These are phyloP conservation scores for Coccyzus lansbergi DNA, from an alignment of 2,797 vertebrate species.

Conservation along the genomic window DNA sequence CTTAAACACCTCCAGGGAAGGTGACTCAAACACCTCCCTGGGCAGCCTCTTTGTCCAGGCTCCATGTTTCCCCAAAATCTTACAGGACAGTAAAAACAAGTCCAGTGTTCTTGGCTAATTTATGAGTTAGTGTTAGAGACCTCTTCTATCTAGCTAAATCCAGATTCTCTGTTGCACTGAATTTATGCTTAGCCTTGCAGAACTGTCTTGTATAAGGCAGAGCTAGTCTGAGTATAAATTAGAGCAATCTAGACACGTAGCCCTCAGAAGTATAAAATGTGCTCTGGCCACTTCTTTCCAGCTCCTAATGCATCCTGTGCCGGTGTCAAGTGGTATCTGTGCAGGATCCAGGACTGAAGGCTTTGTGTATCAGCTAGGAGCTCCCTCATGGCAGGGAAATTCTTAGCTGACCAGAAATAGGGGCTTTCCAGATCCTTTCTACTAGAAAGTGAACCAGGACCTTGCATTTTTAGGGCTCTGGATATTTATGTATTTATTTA, in stretches of 20 bases:
- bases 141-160: neutral
- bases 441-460: constrained; percentile 20
- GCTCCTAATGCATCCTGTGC: constrained; percentile 34
- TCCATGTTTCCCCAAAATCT: neutral
- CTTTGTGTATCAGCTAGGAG: constrained; percentile 16
- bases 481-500: constrained; percentile 19
- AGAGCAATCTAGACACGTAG: constrained; percentile 4
- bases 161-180: constrained; percentile 13
- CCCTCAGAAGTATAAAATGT: constrained; percentile 18
- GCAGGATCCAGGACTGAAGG: constrained; percentile 24
- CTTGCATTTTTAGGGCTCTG: neutral
- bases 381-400: neutral
- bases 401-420: constrained; percentile 8
- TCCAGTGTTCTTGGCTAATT: neutral
- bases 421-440: constrained; percentile 39
- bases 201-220: neutral
- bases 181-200: constrained; percentile 20
- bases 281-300: constrained; percentile 37
- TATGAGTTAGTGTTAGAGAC: constrained; percentile 5
- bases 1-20: too few relatives aligned
- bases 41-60: neutral
- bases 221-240: constrained; percentile 24
- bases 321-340: constrained; percentile 27
- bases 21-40: too few relatives aligned
- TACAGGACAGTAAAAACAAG: neutral